Evolutionary conservation across 1,140 invertebrate species (phyloP).

Genomic region (Cryptotermes secundus): DNA sequence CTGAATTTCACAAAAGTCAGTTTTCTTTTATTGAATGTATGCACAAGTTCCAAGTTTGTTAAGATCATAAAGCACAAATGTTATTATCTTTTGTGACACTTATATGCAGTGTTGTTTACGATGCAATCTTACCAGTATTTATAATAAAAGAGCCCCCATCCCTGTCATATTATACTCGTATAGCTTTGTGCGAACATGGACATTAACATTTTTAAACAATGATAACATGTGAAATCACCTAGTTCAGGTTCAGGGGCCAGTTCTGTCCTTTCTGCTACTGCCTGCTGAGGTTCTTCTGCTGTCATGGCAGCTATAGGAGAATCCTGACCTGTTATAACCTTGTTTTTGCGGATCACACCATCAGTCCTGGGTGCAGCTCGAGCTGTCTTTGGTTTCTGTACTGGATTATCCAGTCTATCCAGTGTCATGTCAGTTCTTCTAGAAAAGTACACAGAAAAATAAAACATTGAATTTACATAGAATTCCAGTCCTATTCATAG

Average conservation of each 20-base stretch:
- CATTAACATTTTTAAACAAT: no score
- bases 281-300: not conserved
- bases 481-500: no score
- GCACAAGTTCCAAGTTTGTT: no score
- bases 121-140: no score
- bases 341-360: not conserved
- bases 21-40: no score
- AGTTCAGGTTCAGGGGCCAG: not conserved
- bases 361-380: conserved; percentile 1
- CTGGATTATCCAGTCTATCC: not conserved
- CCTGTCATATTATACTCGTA: no score
- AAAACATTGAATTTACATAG: not conserved
- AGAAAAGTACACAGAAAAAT: not conserved
- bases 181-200: no score
- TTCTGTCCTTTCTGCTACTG: not conserved
- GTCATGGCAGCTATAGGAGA: not conserved
- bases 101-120: no score
- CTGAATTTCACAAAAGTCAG: no score
- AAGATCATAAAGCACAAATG: no score
- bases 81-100: no score
- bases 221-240: not conserved
- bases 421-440: not conserved
- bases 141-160: no score
- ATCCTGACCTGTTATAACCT: not conserved
- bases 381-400: not conserved